Base-by-base conservation (phyloP, 2,113 vertebrate genomes). In the Corythaeola cristata region DNA sequence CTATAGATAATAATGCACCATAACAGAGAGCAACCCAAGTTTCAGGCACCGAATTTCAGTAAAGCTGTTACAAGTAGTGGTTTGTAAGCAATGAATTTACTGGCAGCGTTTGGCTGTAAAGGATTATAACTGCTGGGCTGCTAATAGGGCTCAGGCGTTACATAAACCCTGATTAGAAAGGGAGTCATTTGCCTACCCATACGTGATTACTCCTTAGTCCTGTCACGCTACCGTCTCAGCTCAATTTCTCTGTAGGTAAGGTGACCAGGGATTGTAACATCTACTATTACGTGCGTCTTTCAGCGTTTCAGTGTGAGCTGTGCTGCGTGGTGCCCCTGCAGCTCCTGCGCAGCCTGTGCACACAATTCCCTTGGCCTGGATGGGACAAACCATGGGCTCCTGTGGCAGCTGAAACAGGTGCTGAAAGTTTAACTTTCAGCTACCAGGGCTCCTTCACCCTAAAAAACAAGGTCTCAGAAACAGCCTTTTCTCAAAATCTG, bases 301-400 rank as follows among this genome's bases (percentile, higher is more conserved):
- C 2, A 80, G 55, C 0, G 0, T 58, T 82, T 37, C 0, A 0
- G n/a, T 55, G 52, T 37, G 33, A 72, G 56, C 52, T 82, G n/a
- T 50, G 52, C 66, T 89, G 37, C 3, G 0, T 15, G 24, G 24
- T 56, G 23, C 35, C 33, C 26, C 67, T 28, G 60, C 47, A 85
- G 23, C 41, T 67, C 62, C 56, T 41, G 13, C 2, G 5, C 12
- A 91, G 67, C 44, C 19, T 1, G 1, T 7, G 32, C n/a, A 45
- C 26, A 8, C 47, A 59, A 12, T 17, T 55, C 39, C 44, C 39
- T 58, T 64, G 53, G 27, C 39, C 71, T 68, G n/a, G 28, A 60
- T 0, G 3, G 62, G 39, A 52, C 7, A 84, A 41, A 13, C 20
- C 22, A 5, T 21, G 37, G 22, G 17, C 14, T 63, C 55, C 27